A percentile compares a stretch with the other conserved stretches of the same genome.
phyloP scores from a whole-genome alignment of 1,140 invertebrate genomes.

The Tribolium madens region DNA sequence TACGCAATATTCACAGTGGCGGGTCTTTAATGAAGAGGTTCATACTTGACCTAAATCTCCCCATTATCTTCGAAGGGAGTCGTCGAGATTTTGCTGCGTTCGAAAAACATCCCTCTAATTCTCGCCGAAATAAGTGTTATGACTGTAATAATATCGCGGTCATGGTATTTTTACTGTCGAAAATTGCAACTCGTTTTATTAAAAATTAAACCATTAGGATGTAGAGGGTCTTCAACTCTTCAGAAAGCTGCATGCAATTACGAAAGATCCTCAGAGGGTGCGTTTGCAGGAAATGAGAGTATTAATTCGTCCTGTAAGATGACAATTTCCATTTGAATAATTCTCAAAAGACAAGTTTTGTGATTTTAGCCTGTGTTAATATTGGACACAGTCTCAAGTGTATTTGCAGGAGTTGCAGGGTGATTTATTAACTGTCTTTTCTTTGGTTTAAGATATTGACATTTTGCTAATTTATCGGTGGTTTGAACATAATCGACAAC shows the following conservation, averaged over 20 bases:
- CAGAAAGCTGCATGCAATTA: no score
- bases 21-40: not conserved
- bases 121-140: slow-evolving; percentile 7
- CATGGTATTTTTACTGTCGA: slow-evolving; percentile 8
- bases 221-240: not conserved
- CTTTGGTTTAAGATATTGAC: slow-evolving; percentile 4
- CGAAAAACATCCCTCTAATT: slow-evolving; percentile 27
- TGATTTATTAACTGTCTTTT: slow-evolving; percentile 31
- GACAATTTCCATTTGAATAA: slow-evolving; percentile 29
- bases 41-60: slow-evolving; percentile 33
- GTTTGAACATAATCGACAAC: slow-evolving; percentile 7
- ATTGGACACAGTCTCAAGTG: not conserved
- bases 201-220: not conserved
- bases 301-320: slow-evolving; percentile 7
- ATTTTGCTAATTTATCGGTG: slow-evolving; percentile 27
- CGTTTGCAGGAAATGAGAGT: slow-evolving; percentile 19
- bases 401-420: not conserved
- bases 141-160: slow-evolving; percentile 14
- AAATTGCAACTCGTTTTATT: not conserved
- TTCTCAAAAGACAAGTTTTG: not conserved
- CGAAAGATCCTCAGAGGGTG: no score
- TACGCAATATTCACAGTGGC: not conserved
- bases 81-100: slow-evolving; percentile 28
- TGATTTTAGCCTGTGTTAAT: slow-evolving; percentile 2
- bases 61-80: slow-evolving; percentile 22